Evolutionary conservation across 2,797 vertebrate species (phyloP).

Genomic region (Sphaeramia orbicularis): DNA sequence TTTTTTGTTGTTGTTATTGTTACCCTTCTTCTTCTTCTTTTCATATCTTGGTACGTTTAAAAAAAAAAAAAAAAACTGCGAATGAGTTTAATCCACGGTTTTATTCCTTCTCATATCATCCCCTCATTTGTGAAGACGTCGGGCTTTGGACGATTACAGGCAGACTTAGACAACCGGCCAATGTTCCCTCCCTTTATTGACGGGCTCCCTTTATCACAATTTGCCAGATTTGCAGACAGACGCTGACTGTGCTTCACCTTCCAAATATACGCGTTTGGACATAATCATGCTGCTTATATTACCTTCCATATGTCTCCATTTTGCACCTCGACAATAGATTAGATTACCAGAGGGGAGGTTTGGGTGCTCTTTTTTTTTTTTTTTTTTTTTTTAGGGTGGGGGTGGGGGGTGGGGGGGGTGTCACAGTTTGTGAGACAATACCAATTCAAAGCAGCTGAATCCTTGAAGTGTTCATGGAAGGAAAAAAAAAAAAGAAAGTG

Average conservation of each 20-base stretch:
- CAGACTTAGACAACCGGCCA: conserved; percentile 70
- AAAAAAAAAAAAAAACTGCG: conserved; percentile 1
- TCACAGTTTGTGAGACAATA: conserved; percentile 28
- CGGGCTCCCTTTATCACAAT: conserved; percentile 78
- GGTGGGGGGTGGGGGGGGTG: not conserved
- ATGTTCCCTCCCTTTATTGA: conserved; percentile 81
- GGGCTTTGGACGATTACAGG: conserved; percentile 69
- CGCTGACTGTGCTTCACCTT: conserved; percentile 65
- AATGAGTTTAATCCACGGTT: conserved; percentile 57
- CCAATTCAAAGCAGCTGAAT: conserved; percentile 29
- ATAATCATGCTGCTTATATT: conserved; percentile 65
- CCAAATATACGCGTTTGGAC: conserved; percentile 66
- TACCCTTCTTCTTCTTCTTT: not conserved
- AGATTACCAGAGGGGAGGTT: conserved; percentile 26
- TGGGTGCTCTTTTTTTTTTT: not conserved
- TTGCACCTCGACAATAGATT: conserved; percentile 60
- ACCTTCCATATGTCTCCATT: conserved; percentile 64
- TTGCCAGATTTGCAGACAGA: conserved; percentile 78
- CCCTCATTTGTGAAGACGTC: conserved; percentile 71
- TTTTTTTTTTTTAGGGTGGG: too few species aligned
- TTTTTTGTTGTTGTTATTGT: too few species aligned
- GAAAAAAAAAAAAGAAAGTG: not conserved
- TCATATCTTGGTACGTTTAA: not conserved
- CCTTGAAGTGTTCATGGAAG: not conserved
- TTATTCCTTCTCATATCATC: conserved; percentile 70